Evolutionary conservation across 2,797 vertebrate genomes (phyloP).

Genomic region (Enoplosus armatus): DNA sequence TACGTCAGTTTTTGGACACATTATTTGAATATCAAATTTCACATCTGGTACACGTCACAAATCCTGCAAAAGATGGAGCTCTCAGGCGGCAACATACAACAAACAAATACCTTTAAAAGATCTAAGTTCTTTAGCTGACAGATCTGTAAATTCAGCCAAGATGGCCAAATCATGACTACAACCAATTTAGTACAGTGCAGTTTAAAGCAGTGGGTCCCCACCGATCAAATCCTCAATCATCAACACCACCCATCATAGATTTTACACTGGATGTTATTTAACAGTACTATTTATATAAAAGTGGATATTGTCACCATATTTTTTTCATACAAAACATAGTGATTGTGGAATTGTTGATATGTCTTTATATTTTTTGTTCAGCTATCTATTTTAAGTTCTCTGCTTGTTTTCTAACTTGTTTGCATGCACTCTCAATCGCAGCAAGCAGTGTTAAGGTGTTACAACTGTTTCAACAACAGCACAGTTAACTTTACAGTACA

Average conservation of each 20-base stretch:
- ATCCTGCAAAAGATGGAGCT: not conserved
- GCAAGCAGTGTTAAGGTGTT: not conserved
- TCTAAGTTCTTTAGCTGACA: not conserved
- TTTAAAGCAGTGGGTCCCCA: not conserved
- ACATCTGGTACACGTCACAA: conserved; percentile 24
- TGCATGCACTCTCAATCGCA: not conserved
- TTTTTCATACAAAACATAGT: too few species aligned
- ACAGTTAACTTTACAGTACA: not conserved
- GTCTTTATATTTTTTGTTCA: not conserved
- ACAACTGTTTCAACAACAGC: not conserved
- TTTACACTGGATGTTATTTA: not conserved
- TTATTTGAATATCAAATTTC: conserved; percentile 58
- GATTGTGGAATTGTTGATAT: too few species aligned
- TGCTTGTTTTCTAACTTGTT: not conserved
- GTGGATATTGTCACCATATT: not conserved
- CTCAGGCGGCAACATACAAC: not conserved
- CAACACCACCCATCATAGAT: not conserved
- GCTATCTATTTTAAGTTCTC: not conserved
- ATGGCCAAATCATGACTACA: not conserved
- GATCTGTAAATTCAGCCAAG: not conserved
- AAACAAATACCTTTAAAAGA: not conserved
- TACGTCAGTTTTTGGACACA: conserved; percentile 18
- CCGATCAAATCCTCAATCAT: not conserved
- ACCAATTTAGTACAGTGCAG: not conserved
- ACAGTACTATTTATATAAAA: too few species aligned